Evolutionary conservation across 1,140 invertebrate genomes (phyloP).

Genomic region (Lithobius niger): DNA sequence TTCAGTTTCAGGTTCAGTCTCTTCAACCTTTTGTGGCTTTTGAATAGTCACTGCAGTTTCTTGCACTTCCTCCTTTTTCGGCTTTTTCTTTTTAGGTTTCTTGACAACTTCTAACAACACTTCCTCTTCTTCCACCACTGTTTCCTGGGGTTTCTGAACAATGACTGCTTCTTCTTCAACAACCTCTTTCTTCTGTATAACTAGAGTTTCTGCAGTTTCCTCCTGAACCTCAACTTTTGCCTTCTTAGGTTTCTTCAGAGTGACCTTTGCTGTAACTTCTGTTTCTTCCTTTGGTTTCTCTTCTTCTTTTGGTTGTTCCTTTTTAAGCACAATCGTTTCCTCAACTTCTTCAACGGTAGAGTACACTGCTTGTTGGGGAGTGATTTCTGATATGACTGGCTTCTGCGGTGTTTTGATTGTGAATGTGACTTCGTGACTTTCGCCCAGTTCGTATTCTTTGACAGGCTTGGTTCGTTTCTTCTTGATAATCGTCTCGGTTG

Average conservation of each 20-base stretch:
- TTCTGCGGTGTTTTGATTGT: neutral
- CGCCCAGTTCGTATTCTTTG: constrained; percentile 3
- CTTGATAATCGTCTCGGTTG: neutral
- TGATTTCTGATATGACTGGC: neutral
- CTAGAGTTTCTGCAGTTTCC: neutral
- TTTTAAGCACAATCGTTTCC: constrained; percentile 16
- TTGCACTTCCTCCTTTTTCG: constrained; percentile 1
- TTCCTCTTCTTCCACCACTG: constrained; percentile 27
- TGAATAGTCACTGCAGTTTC: neutral
- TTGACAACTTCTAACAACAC: constrained; percentile 22
- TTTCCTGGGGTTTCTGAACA: constrained; percentile 26
- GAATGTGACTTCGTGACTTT: neutral
- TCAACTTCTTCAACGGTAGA: constrained; percentile 10
- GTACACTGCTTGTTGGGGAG: neutral
- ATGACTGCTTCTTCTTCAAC: neutral
- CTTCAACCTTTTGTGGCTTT: constrained; percentile 3
- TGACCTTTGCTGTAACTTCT: constrained; percentile 19
- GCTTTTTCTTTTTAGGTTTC: constrained; percentile 8
- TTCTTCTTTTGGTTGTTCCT: constrained; percentile 16
- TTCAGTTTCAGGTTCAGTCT: constrained; percentile 6
- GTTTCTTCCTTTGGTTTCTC: constrained; percentile 21
- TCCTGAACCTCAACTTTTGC: constrained; percentile 30
- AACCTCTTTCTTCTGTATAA: neutral
- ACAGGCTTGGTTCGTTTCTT: constrained; percentile 18
- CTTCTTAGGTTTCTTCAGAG: constrained; percentile 20